Evolutionary conservation across 2,113 vertebrate species (phyloP), one percentile per base, ranked within the genome.

Genomic region (Lamprologus sp.): DNA sequence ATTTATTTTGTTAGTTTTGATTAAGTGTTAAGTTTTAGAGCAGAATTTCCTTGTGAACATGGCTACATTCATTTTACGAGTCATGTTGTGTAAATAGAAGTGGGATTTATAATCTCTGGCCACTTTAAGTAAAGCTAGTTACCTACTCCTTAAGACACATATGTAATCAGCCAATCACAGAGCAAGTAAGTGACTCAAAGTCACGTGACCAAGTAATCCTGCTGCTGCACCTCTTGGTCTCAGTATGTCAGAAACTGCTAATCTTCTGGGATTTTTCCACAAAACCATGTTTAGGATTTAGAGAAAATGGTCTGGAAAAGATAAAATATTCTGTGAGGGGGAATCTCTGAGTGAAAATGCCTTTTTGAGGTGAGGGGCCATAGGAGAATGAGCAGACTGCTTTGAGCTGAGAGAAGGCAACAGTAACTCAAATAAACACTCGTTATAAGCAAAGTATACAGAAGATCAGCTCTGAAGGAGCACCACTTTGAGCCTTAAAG

Each of bases 11-110:
- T 42, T 70, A 15, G 37, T 70, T 3, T 40, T 40, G 37, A 40
- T 70, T 70, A 42, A 42, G 35, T 65, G 7, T 65, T 37, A 65
- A 8, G 19, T 37, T 21, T 37, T n/a, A 13, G 19, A 65, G 60
- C 10, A 37, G 33, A 37, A 37, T 65, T 37, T 65, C 60, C 37
- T 73, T 1, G 5, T 70, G 4, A 73, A 15, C 37, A 73, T 2
- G 37, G 13, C 21, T 73, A 73, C 65, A 45, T 26, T 45, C 0
- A 73, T 15, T 17, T 73, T 0, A 7, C 13, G 0, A 26, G 37
- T 42, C 37, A 26, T 0, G 4, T 26, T 45, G 7, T 45, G 65
- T 73, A 37, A 65, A 65, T 65, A 65, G 0, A 73, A 70, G 65
- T 0, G 65, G 65, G 7, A 45, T 73, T 73, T 7, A 73, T 73